A percentile compares a stretch with the other conserved stretches of the same genome.
phyloP scores from a whole-genome alignment of 2,888 invertebrate species.

The Lepeophtheirus nordmannii region DNA sequence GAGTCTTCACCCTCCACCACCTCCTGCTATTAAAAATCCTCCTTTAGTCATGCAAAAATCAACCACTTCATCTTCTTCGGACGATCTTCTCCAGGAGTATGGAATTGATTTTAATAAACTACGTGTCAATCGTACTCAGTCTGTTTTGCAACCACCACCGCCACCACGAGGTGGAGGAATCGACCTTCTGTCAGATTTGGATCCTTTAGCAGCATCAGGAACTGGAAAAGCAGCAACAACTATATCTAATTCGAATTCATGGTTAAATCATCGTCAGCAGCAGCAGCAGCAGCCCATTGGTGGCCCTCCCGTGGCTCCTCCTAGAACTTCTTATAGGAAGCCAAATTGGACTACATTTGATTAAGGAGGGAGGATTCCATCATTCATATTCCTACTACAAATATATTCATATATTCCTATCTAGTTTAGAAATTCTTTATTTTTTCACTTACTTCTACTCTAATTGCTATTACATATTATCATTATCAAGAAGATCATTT shows the following conservation, averaged over 20 bases:
- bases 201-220: not conserved
- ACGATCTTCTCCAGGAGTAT: conserved; percentile 19
- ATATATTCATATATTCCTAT: not conserved
- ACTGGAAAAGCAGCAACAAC: not conserved
- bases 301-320: conserved; percentile 20
- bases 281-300: too few relatives aligned
- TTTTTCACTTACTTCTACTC: not conserved
- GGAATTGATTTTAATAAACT: conserved; percentile 18
- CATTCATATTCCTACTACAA: conserved; percentile 1
- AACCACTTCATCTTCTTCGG: conserved; percentile 5
- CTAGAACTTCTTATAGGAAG: not conserved
- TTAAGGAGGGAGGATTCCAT: not conserved
- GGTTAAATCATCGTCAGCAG: not conserved
- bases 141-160: not conserved
- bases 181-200: not conserved
- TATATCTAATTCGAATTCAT: not conserved
- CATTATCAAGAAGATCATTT: too few relatives aligned
- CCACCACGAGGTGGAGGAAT: not conserved
- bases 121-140: not conserved
- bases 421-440: not conserved
- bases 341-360: conserved; percentile 24
- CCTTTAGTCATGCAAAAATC: conserved; percentile 5
- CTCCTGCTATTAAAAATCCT: not conserved
- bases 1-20: not conserved
- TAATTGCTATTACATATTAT: too few relatives aligned